A percentile compares a stretch with the other conserved stretches of the same genome.
Conservation (phyloP, 1,140 invertebrate genomes). For the Caenorhabditis latens region DNA sequence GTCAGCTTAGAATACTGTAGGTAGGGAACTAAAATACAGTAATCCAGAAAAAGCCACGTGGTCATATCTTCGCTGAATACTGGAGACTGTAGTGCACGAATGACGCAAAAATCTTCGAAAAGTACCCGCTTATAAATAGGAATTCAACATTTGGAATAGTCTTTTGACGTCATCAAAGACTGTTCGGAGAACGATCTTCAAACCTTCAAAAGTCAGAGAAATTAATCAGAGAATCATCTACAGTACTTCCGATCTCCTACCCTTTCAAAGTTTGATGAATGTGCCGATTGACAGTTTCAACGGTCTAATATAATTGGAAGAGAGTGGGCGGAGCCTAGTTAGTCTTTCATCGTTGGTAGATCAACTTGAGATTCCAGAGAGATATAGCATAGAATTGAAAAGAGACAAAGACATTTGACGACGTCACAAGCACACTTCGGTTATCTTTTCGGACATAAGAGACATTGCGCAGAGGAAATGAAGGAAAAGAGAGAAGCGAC, state of each 20-base stretch:
- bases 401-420: constrained; percentile 16
- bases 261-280: not conserved
- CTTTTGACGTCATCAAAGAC: not conserved
- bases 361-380: constrained; percentile 4
- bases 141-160: not conserved
- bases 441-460: constrained; percentile 10
- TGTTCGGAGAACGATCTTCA: not conserved
- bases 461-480: not conserved
- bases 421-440: constrained; percentile 46
- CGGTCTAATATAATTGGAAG: constrained; percentile 1
- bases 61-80: no score
- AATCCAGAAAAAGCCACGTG: no score
- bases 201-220: constrained; percentile 15
- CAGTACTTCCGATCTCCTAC: not conserved
- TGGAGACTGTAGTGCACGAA: not conserved
- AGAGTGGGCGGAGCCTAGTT: constrained; percentile 22
- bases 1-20: no score
- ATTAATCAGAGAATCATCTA: not conserved
- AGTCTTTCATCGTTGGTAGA: not conserved
- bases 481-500: not conserved
- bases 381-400: not conserved
- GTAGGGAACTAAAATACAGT: no score
- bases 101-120: not conserved
- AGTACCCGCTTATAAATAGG: not conserved
- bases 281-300: not conserved